These are phyloP conservation scores for Tapirus terrestris DNA, from an alignment of 2,113 vertebrate genomes.

Conservation along the genomic window DNA sequence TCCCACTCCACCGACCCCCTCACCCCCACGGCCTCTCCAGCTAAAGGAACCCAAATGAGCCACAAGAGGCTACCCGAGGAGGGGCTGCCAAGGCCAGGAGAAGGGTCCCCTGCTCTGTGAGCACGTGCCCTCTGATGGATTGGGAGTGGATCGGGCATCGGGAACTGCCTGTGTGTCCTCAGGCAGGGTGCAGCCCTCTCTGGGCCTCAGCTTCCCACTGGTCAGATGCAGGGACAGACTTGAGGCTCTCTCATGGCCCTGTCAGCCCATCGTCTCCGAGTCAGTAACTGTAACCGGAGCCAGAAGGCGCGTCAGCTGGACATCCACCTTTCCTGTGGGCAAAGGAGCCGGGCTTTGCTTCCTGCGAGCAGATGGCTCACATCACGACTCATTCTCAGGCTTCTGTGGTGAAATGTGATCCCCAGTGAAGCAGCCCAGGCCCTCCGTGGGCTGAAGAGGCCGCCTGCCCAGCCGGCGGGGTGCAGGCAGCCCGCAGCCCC, in stretches of 20 bases:
- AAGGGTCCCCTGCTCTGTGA: neutral
- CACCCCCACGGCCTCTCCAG: neutral
- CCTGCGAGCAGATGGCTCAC: neutral
- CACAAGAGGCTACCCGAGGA: neutral
- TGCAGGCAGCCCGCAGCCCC: neutral
- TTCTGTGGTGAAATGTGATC: neutral
- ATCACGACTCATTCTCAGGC: neutral
- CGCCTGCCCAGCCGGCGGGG: fast-evolving
- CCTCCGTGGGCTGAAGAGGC: neutral
- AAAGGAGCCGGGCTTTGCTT: neutral
- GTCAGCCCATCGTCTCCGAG: neutral
- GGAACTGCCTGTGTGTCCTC: neutral
- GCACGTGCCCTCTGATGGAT: too few relatives aligned
- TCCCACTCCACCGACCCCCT: neutral
- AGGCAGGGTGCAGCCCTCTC: neutral
- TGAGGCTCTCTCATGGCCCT: neutral
- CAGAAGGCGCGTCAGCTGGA: neutral
- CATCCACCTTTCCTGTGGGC: neutral
- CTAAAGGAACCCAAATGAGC: neutral
- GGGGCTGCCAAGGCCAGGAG: neutral
- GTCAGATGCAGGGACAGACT: neutral
- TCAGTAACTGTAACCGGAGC: neutral
- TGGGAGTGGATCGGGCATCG: neutral
- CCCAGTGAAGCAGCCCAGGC: neutral
- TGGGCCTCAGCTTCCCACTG: neutral